Evolutionary conservation across 37 sponge, comb jelly and placozoan species (phyloP).

Genomic region (Chondrosia reniformis): DNA sequence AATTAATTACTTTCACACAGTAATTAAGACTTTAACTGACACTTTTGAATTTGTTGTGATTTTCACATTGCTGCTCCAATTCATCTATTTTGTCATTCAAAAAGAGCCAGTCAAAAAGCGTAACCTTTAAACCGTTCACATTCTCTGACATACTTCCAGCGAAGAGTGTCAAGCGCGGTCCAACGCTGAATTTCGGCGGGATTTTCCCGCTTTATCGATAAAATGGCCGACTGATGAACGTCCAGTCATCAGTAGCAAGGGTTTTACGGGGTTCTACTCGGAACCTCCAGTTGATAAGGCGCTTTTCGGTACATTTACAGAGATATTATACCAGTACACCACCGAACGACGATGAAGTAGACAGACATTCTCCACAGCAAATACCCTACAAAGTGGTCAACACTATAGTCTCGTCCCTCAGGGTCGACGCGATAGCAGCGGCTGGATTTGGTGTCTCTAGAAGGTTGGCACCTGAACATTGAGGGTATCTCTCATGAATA

Average conservation of each 20-base stretch:
- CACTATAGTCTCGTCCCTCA: constrained; percentile 34
- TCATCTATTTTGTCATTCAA: not conserved
- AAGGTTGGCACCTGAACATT: no score
- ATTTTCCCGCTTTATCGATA: not conserved
- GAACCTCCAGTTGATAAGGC: no score
- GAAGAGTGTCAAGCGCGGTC: not conserved
- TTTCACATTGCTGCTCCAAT: not conserved
- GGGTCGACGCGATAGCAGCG: constrained; percentile 56
- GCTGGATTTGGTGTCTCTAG: constrained; percentile 63
- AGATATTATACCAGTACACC: no score
- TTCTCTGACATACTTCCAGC: no score
- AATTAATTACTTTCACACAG: not conserved
- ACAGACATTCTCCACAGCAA: no score
- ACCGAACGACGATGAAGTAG: no score
- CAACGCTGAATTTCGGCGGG: not conserved
- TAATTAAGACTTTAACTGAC: not conserved
- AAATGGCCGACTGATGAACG: not conserved
- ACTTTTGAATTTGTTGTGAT: not conserved
- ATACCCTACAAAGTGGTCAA: constrained; percentile 44
- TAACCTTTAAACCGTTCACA: not conserved
- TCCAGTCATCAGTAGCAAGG: no score
- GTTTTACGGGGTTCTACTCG: no score
- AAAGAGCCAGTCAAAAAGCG: not conserved
- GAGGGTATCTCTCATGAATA: no score
- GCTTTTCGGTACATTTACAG: no score